phyloP scores from a whole-genome alignment of 2,888 invertebrate species.

The Monochamus alternatus region DNA sequence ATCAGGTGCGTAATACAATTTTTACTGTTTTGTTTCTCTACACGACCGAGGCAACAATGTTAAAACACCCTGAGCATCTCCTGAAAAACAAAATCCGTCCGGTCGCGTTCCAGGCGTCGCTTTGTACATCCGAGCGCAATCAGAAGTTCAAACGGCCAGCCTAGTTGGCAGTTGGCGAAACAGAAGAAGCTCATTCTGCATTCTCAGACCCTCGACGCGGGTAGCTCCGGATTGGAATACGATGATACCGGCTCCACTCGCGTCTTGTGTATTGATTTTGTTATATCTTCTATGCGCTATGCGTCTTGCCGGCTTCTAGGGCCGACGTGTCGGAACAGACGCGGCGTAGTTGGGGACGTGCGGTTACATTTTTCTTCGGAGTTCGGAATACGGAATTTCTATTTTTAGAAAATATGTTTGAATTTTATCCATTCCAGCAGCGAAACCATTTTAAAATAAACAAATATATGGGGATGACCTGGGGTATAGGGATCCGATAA shows the following conservation, averaged over 20 bases:
- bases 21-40: no score
- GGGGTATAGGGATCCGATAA: no score
- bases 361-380: background rate
- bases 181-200: slow-evolving; percentile 54
- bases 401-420: no score
- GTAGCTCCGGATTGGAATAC: slow-evolving; percentile 63
- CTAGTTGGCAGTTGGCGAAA: slow-evolving; percentile 43
- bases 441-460: slow-evolving; percentile 11
- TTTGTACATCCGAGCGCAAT: slow-evolving; percentile 4
- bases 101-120: no score
- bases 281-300: slow-evolving; percentile 65
- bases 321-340: slow-evolving; percentile 16
- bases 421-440: no score
- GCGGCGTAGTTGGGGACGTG: background rate
- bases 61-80: no score
- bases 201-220: slow-evolving; percentile 57
- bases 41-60: no score
- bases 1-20: no score
- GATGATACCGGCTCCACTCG: slow-evolving; percentile 58
- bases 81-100: background rate
- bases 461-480: no score
- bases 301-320: slow-evolving; percentile 62
- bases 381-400: no score
- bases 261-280: slow-evolving; percentile 64
- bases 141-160: slow-evolving; percentile 43